Evolutionary conservation across 2,888 invertebrate genomes (phyloP).

Genomic region (Argyra leucocephala): DNA sequence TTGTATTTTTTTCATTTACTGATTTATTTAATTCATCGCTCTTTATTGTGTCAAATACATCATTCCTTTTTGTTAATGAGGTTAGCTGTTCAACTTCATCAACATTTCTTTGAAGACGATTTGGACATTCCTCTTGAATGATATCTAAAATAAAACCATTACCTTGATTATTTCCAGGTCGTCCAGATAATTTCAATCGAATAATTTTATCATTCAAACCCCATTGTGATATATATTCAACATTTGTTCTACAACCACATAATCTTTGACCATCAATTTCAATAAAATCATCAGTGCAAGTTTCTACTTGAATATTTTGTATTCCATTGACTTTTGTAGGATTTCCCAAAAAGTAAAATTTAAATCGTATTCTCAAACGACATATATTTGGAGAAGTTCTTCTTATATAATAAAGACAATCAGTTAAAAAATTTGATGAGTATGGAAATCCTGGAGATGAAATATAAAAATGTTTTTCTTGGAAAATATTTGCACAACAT

Average conservation of each 20-base stretch:
- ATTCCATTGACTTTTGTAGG: background rate
- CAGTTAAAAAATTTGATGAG: conserved; percentile 36
- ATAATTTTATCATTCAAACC: conserved; percentile 42
- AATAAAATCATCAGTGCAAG: conserved; percentile 46
- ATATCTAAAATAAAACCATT: conserved; percentile 50
- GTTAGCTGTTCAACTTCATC: background rate
- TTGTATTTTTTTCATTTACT: background rate
- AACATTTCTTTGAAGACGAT: conserved; percentile 28
- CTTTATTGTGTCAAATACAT: no score
- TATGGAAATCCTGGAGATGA: conserved; percentile 51
- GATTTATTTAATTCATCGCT: no score
- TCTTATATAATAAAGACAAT: conserved; percentile 48
- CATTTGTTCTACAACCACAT: conserved; percentile 49
- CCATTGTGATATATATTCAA: conserved; percentile 33
- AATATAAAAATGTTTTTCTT: conserved; percentile 45
- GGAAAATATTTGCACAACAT: conserved; percentile 44
- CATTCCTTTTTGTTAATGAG: no score
- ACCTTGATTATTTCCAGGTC: conserved; percentile 38
- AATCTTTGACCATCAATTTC: conserved; percentile 50
- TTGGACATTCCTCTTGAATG: conserved; percentile 48
- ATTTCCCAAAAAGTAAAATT: conserved; percentile 48
- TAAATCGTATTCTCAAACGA: conserved; percentile 47
- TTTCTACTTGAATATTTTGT: conserved; percentile 15
- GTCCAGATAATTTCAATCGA: conserved; percentile 43
- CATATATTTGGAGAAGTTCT: conserved; percentile 46